Evolutionary conservation across 2,888 invertebrate species (phyloP).

Genomic region (Tineola bisselliella): DNA sequence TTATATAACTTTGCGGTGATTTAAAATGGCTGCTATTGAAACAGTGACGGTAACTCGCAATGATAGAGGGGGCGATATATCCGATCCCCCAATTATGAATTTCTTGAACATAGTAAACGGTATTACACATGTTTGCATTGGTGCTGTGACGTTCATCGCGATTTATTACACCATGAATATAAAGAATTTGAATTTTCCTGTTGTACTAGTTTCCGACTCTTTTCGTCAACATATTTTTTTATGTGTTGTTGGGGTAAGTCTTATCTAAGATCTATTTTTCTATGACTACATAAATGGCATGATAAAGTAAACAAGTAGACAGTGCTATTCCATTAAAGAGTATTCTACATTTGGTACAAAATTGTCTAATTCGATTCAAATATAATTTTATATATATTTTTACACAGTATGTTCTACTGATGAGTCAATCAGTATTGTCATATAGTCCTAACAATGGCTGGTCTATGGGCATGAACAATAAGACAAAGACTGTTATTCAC

Average conservation of each 20-base stretch:
- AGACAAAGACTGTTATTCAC: constrained; percentile 31
- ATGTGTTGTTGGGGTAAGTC: constrained; percentile 40
- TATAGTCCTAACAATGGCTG: constrained; percentile 34
- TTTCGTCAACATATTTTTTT: constrained; percentile 32
- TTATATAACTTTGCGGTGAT: not conserved
- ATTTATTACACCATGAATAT: constrained; percentile 2
- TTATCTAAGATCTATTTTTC: not conserved
- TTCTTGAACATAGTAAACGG: constrained; percentile 6
- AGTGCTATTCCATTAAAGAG: too few relatives aligned
- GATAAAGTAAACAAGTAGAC: not conserved
- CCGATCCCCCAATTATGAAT: constrained; percentile 1
- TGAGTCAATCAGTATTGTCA: constrained; percentile 36
- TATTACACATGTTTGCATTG: constrained; percentile 28
- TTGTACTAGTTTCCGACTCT: not conserved
- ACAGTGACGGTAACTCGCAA: not conserved
- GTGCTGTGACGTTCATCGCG: constrained; percentile 26
- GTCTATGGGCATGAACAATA: constrained; percentile 26
- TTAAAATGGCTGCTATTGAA: not conserved
- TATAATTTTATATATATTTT: constrained; percentile 18
- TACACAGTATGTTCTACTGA: constrained; percentile 43
- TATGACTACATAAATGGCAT: not conserved
- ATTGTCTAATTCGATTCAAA: not conserved
- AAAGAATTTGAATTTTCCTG: not conserved
- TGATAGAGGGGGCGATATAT: not conserved
- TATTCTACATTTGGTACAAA: too few relatives aligned